Conservation (phyloP, 2,888 invertebrate genomes). For the Eupithecia subfuscata region DNA sequence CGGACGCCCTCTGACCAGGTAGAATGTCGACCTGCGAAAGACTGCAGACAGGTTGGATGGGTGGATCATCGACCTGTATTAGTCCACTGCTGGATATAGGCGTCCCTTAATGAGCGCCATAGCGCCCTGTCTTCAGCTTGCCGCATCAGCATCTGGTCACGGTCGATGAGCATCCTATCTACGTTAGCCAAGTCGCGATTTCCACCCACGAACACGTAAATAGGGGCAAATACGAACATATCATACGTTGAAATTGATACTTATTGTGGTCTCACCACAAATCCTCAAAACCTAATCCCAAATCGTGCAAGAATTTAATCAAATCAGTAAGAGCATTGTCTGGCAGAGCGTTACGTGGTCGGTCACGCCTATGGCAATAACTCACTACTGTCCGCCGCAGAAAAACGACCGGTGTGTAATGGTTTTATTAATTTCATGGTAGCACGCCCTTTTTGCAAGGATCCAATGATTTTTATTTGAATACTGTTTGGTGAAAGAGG, state of each 20-base stretch:
- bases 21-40: too few relatives aligned
- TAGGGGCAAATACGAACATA: background rate
- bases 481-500: constrained; percentile 9
- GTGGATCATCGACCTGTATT: too few relatives aligned
- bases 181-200: too few relatives aligned
- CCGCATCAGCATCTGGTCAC: too few relatives aligned
- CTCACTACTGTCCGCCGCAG: constrained; percentile 72
- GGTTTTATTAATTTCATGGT: constrained; percentile 76
- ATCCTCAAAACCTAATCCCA: constrained; percentile 15
- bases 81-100: too few relatives aligned
- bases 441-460: constrained; percentile 27
- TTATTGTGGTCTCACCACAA: constrained; percentile 10
- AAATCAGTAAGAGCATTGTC: constrained; percentile 34
- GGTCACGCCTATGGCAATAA: constrained; percentile 59
- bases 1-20: too few relatives aligned
- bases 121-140: too few relatives aligned
- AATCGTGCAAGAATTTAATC: constrained; percentile 40
- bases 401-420: constrained; percentile 74
- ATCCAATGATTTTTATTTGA: constrained; percentile 18
- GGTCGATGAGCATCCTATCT: too few relatives aligned
- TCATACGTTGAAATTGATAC: background rate
- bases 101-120: too few relatives aligned
- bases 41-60: too few relatives aligned
- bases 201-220: too few relatives aligned
- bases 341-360: constrained; percentile 42